Evolutionary conservation across 1,140 invertebrate genomes (phyloP).

Genomic region (Cydia amplana): DNA sequence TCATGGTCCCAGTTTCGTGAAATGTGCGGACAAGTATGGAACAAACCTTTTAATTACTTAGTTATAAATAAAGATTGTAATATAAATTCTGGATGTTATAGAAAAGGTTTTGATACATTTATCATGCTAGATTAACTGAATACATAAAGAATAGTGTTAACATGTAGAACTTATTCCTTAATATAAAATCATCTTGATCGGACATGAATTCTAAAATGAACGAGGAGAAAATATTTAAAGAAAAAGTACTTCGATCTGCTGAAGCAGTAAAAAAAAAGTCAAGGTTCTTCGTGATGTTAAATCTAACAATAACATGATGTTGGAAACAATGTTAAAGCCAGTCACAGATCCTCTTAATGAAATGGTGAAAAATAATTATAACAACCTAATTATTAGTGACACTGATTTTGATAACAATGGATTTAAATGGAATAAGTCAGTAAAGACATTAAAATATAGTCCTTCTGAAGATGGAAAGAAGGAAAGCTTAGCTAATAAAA

Average conservation of each 20-base stretch:
- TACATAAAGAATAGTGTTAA: not conserved
- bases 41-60: conserved; percentile 47
- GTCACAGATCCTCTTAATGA: conserved; percentile 27
- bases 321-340: conserved; percentile 25
- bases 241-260: conserved; percentile 2
- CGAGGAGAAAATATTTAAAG: conserved; percentile 11
- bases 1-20: conserved; percentile 51
- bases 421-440: not conserved
- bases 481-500: not conserved
- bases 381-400: not conserved
- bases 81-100: conserved; percentile 48
- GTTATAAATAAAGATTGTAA: conserved; percentile 52
- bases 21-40: conserved; percentile 55
- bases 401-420: not conserved
- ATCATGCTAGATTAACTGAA: not conserved
- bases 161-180: not conserved
- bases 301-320: not conserved
- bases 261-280: conserved; percentile 21
- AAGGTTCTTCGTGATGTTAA: not conserved
- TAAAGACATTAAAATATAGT: conserved; percentile 2
- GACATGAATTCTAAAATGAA: not conserved
- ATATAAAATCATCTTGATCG: conserved; percentile 8
- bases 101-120: conserved; percentile 46
- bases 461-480: not conserved
- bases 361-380: conserved; percentile 15